A percentile compares a stretch with the other conserved stretches of the same genome.
Evolutionary conservation across 2,797 vertebrate genomes (phyloP).

Genomic region (Falco novaeseelandiae): DNA sequence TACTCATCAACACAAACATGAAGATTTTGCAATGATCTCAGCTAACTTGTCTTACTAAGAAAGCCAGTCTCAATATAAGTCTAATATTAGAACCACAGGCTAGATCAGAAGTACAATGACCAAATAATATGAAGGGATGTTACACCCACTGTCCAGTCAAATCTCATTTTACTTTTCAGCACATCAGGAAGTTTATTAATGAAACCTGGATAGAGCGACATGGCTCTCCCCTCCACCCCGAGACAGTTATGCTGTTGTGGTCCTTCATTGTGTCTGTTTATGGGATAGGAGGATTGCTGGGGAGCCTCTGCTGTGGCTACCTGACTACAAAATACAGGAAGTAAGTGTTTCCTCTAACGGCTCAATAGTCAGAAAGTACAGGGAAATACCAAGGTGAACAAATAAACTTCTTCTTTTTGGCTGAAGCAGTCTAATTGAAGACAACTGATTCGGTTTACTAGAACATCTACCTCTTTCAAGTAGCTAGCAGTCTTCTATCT

Average conservation of each 20-base stretch:
- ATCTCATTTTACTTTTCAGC: constrained; percentile 67
- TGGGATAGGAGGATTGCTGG: constrained; percentile 87
- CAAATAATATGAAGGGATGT: background rate
- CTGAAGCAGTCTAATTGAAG: background rate
- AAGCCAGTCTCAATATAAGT: background rate
- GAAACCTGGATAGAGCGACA: constrained; percentile 85
- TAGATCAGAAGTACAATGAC: background rate
- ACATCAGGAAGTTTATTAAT: constrained; percentile 90
- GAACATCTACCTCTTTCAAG: background rate
- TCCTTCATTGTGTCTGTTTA: constrained; percentile 90
- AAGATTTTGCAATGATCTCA: background rate
- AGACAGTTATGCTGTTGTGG: constrained; percentile 87
- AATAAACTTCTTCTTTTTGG: background rate
- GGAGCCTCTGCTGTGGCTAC: constrained; percentile 88
- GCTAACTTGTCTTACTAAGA: background rate
- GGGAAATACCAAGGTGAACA: background rate
- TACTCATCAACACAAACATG: background rate
- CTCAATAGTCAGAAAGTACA: background rate
- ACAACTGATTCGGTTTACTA: background rate
- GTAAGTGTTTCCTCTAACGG: constrained; percentile 71
- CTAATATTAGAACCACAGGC: background rate
- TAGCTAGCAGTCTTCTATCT: background rate
- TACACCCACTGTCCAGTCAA: background rate
- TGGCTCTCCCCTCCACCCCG: constrained; percentile 78
- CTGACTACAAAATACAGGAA: constrained; percentile 88